Evolutionary conservation across 2,113 vertebrate genomes (phyloP).

Genomic region (Chaenogobius annularis): DNA sequence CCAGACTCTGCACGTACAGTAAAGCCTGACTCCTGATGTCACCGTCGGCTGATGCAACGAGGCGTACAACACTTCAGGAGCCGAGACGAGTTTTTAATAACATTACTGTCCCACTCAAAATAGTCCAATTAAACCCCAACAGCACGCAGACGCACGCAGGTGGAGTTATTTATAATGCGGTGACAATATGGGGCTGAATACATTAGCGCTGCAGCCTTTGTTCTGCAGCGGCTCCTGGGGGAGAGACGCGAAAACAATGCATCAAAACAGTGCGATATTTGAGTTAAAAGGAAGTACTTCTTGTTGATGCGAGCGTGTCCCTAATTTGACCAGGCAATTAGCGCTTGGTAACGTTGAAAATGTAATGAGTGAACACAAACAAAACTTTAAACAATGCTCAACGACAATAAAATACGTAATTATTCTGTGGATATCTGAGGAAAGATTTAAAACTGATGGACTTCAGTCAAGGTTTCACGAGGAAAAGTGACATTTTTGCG

Average conservation of each 20-base stretch:
- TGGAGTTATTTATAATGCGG: constrained; percentile 50
- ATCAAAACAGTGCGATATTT: constrained; percentile 23
- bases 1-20: background rate
- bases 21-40: constrained; percentile 5
- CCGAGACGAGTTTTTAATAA: background rate
- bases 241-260: constrained; percentile 33
- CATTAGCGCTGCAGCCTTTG: constrained; percentile 50
- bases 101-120: constrained; percentile 14
- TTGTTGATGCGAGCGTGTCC: constrained; percentile 17
- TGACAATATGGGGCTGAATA: constrained; percentile 47
- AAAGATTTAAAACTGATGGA: no score
- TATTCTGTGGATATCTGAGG: no score
- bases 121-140: constrained; percentile 22
- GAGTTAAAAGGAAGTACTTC: constrained; percentile 36
- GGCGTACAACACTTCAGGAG: background rate
- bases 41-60: background rate
- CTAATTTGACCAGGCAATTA: constrained; percentile 13
- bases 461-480: no score
- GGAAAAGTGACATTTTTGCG: no score
- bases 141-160: constrained; percentile 19
- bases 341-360: background rate
- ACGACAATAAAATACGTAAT: no score
- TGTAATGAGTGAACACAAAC: background rate
- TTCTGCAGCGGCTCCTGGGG: constrained; percentile 44
- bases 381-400: no score